Conservation (phyloP, 2,888 invertebrate genomes). For the Eurytoma californica region DNA sequence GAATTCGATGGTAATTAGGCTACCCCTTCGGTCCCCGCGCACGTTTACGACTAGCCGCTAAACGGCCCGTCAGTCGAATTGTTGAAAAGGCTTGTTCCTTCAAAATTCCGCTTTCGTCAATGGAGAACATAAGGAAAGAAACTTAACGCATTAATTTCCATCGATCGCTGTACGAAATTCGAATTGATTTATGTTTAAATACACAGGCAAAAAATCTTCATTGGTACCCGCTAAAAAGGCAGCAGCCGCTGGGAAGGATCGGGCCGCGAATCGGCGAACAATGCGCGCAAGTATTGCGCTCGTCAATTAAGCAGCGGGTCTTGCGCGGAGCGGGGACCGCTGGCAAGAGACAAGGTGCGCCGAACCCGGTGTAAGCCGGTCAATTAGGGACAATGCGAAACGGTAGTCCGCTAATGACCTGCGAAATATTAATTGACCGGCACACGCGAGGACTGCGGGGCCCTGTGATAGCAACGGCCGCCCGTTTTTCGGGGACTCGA, state of each 20-base stretch:
- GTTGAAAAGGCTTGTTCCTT: no score
- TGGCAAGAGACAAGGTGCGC: neutral
- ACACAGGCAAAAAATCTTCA: no score
- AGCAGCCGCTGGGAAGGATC: neutral
- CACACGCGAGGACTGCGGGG: neutral
- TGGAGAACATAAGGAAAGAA: no score
- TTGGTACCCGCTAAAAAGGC: neutral
- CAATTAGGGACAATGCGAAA: conserved; percentile 62
- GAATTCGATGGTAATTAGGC: no score
- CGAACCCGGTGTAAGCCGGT: conserved; percentile 51
- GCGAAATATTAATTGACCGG: conserved; percentile 65
- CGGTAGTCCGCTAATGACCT: conserved; percentile 63
- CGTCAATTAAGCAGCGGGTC: conserved; percentile 58
- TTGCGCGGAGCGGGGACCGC: conserved; percentile 26
- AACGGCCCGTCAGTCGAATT: no score
- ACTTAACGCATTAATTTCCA: no score
- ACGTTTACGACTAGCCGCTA: no score
- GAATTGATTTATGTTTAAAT: no score
- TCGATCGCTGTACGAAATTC: no score
- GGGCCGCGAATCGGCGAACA: conserved; percentile 5
- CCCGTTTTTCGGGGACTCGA: neutral
- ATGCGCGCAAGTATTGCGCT: conserved; percentile 45
- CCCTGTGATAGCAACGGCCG: no score
- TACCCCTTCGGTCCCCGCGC: no score
- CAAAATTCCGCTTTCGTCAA: no score